Evolutionary conservation across 2,888 invertebrate species (phyloP).

Genomic region (Plagodis dolabraria): DNA sequence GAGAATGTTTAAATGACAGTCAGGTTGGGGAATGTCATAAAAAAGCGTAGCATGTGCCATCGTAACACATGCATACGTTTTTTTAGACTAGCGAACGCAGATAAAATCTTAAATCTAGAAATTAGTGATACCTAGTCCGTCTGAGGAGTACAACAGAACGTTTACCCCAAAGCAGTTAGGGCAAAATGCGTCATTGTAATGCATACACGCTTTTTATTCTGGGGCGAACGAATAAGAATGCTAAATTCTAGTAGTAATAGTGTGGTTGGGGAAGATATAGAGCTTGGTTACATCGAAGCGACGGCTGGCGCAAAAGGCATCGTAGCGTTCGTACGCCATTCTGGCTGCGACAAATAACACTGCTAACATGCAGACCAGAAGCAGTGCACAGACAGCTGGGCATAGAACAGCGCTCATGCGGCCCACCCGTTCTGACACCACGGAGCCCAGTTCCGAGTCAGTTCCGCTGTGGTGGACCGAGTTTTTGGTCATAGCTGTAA

Average conservation of each 20-base stretch:
- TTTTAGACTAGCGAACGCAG: too few species aligned
- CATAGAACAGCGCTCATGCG: slow-evolving; percentile 68
- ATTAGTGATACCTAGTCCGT: too few species aligned
- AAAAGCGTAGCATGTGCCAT: too few species aligned
- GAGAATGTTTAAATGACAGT: too few species aligned
- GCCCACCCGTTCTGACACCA: slow-evolving; percentile 46
- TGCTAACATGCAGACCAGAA: slow-evolving; percentile 61
- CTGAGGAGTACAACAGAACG: too few species aligned
- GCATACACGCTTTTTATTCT: too few species aligned
- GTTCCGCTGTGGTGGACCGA: slow-evolving; percentile 51
- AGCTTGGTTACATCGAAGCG: slow-evolving; percentile 59
- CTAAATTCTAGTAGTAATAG: slow-evolving; percentile 16
- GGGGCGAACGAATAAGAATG: too few species aligned
- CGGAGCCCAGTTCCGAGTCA: slow-evolving; percentile 65
- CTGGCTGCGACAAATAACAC: slow-evolving; percentile 63
- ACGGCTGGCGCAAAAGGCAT: slow-evolving; percentile 55
- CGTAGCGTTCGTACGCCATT: slow-evolving; percentile 68
- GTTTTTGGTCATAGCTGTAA: slow-evolving; percentile 64
- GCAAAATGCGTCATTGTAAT: too few species aligned
- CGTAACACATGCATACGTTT: too few species aligned
- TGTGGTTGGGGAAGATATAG: slow-evolving; percentile 58
- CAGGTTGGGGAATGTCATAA: too few species aligned
- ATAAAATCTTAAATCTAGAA: too few species aligned
- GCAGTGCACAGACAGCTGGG: slow-evolving; percentile 66
- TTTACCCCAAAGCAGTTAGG: too few species aligned